A percentile compares a stretch with the other conserved stretches of the same genome.
Evolutionary conservation across 2,888 invertebrate genomes (phyloP).

Genomic region (Calameuta pallipes): DNA sequence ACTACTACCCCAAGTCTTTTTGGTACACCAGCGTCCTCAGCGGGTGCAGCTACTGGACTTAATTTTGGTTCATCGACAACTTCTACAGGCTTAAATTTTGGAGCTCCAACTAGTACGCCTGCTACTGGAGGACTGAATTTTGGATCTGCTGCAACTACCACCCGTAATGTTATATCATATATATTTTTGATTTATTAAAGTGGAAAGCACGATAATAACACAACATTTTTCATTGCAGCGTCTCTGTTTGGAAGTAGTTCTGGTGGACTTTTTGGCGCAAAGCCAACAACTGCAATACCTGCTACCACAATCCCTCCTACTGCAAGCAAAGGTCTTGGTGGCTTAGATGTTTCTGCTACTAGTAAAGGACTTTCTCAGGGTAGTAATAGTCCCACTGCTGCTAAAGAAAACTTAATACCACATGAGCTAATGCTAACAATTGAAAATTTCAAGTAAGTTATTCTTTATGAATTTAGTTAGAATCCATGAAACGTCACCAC

Average conservation of each 20-base stretch:
- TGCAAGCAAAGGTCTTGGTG: conserved; percentile 76
- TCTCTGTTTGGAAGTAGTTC: conserved; percentile 50
- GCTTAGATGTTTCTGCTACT: conserved; percentile 70
- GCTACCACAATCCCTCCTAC: conserved; percentile 54
- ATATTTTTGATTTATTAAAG: background rate
- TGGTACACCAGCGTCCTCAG: conserved; percentile 45
- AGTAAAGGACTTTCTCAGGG: conserved; percentile 64
- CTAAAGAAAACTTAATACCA: conserved; percentile 77
- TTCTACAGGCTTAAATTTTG: conserved; percentile 57
- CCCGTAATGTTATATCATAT: conserved; percentile 21
- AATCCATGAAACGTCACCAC: background rate
- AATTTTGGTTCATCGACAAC: conserved; percentile 52
- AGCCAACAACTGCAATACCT: conserved; percentile 43
- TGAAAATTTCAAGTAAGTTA: conserved; percentile 78
- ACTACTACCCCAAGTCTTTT: conserved; percentile 28
- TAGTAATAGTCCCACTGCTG: conserved; percentile 68
- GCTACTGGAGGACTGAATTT: conserved; percentile 47
- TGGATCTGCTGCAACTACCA: conserved; percentile 33
- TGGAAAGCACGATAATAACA: background rate
- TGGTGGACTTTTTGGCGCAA: conserved; percentile 51
- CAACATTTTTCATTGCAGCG: conserved; percentile 31
- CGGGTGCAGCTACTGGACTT: conserved; percentile 40
- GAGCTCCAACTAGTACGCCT: conserved; percentile 47
- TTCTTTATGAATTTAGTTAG: conserved; percentile 5
- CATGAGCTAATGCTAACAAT: conserved; percentile 83